Percentiles rank a stretch among this genome's conserved stretches.
phyloP scores from a whole-genome alignment of 2,113 vertebrate species.

The Myxocyprinus asiaticus region DNA sequence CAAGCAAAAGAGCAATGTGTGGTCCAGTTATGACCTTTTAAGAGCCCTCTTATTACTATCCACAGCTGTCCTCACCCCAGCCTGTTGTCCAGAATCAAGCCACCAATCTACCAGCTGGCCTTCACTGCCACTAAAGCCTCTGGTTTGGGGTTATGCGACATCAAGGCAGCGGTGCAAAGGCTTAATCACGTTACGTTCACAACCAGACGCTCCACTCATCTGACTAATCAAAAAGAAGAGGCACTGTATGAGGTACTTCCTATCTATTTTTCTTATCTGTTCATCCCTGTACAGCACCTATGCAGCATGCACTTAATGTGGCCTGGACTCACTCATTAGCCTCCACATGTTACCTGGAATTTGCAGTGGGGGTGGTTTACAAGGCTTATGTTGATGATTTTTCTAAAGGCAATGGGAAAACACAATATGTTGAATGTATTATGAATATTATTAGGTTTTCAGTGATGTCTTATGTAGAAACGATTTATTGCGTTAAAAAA shows the following conservation, averaged over 20 bases:
- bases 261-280: slow-evolving; percentile 46
- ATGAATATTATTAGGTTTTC: not conserved
- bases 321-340: slow-evolving; percentile 30
- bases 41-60: slow-evolving; percentile 59
- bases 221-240: slow-evolving; percentile 69
- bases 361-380: slow-evolving; percentile 1
- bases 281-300: slow-evolving; percentile 45
- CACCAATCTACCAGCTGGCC: slow-evolving; percentile 81
- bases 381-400: not conserved
- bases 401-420: not conserved
- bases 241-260: slow-evolving; percentile 43
- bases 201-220: slow-evolving; percentile 61
- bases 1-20: slow-evolving; percentile 9
- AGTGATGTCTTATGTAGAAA: too few relatives aligned
- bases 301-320: not conserved
- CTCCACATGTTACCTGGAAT: not conserved
- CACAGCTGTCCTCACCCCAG: slow-evolving; percentile 66
- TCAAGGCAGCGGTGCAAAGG: slow-evolving; percentile 78
- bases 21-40: slow-evolving; percentile 72
- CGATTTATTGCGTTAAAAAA: too few relatives aligned
- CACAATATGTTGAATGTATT: not conserved
- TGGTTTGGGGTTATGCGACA: slow-evolving; percentile 84
- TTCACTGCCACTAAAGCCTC: slow-evolving; percentile 65
- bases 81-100: slow-evolving; percentile 72
- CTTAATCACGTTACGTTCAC: slow-evolving; percentile 68